Evolutionary conservation across 2,797 vertebrate genomes (phyloP).

Genomic region (Alectoris magna): DNA sequence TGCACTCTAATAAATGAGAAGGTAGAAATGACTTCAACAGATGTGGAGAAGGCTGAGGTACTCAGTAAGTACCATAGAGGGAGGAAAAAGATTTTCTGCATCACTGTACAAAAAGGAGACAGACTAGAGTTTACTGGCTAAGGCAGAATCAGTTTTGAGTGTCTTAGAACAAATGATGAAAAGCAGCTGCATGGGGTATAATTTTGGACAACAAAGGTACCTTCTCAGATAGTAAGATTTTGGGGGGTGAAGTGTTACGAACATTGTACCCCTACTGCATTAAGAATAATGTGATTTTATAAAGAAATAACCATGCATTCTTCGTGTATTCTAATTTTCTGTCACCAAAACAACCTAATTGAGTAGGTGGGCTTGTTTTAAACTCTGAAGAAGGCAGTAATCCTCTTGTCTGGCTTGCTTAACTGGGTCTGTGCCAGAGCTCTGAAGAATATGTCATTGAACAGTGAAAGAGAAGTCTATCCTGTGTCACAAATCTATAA

Average conservation of each 20-base stretch:
- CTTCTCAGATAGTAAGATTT: background rate
- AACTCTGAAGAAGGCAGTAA: background rate
- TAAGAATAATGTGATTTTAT: background rate
- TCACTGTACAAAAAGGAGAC: background rate
- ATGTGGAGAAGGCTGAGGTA: background rate
- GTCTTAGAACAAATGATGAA: background rate
- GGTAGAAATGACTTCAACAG: background rate
- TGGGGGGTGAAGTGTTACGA: background rate
- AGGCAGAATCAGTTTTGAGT: background rate
- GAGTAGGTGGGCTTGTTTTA: background rate
- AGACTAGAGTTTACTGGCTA: background rate
- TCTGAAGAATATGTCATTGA: background rate
- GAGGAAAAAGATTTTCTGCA: background rate
- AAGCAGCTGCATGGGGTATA: background rate
- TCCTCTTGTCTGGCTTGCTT: constrained; percentile 14
- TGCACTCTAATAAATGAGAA: background rate
- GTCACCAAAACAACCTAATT: background rate
- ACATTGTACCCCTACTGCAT: background rate
- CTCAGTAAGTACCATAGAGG: background rate
- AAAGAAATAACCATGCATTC: background rate
- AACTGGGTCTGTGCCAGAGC: constrained; percentile 38
- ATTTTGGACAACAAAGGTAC: background rate
- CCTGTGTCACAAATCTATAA: constrained; percentile 32
- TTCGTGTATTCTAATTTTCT: background rate
- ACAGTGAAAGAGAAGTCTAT: background rate